These are phyloP conservation scores for Intellagama lesueurii DNA, from an alignment of 2,797 vertebrate genomes.

Conservation along the genomic window DNA sequence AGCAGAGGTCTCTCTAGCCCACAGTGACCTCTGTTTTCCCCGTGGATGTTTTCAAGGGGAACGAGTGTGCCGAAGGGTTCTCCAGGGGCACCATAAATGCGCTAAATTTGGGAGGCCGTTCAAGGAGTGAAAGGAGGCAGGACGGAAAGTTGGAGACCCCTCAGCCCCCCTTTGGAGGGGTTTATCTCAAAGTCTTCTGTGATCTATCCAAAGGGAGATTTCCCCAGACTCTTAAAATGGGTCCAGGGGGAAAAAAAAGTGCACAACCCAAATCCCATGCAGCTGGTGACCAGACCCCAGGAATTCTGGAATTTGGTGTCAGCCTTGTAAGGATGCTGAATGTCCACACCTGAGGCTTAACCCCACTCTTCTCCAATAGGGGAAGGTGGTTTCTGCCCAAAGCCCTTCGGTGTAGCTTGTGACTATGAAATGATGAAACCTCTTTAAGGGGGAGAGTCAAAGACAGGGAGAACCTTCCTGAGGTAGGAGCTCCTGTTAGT, in stretches of 20 bases:
- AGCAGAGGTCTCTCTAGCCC: not conserved
- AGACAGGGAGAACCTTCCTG: no score
- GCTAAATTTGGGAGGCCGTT: no score
- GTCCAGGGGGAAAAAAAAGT: not conserved
- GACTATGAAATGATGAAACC: no score
- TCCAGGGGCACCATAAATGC: no score
- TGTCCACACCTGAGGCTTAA: not conserved
- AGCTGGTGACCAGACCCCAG: not conserved
- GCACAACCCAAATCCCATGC: no score
- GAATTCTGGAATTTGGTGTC: not conserved
- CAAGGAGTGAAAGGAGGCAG: not conserved
- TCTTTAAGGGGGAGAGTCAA: no score
- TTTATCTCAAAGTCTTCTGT: not conserved
- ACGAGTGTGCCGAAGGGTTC: not conserved
- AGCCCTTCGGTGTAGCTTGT: no score
- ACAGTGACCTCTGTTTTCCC: not conserved
- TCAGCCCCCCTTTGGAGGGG: not conserved
- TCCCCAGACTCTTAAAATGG: not conserved
- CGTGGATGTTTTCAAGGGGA: not conserved
- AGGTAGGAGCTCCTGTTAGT: no score
- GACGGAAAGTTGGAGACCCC: no score
- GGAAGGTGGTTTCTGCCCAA: not conserved
- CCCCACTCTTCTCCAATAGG: not conserved
- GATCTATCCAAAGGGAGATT: not conserved
- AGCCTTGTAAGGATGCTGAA: not conserved